Evolutionary conservation across 2,888 invertebrate species (phyloP).

Genomic region (Acanthoscelides obtectus): DNA sequence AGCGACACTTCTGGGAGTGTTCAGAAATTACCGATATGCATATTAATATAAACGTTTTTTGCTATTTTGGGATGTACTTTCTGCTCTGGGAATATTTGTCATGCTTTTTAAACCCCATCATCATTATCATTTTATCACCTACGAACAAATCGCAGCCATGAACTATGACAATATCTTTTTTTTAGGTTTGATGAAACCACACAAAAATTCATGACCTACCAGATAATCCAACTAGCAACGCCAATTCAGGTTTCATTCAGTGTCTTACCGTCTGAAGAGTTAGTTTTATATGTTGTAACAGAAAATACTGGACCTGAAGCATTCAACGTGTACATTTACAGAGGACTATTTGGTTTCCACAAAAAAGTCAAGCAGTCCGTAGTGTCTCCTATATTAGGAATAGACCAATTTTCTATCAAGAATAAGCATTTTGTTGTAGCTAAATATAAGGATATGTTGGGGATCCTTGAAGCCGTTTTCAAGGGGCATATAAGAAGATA

Average conservation of each 20-base stretch:
- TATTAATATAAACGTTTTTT: too few relatives aligned
- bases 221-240: constrained; percentile 41
- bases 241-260: constrained; percentile 43
- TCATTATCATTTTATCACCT: too few relatives aligned
- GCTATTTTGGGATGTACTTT: too few relatives aligned
- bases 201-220: constrained; percentile 37
- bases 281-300: constrained; percentile 46
- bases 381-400: constrained; percentile 20
- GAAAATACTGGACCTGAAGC: constrained; percentile 39
- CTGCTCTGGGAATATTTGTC: too few relatives aligned
- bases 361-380: constrained; percentile 29
- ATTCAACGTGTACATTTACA: constrained; percentile 45
- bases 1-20: too few relatives aligned
- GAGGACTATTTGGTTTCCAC: constrained; percentile 46
- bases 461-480: constrained; percentile 37
- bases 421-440: constrained; percentile 36
- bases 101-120: too few relatives aligned
- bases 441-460: constrained; percentile 29
- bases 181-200: constrained; percentile 31
- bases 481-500: constrained; percentile 19
- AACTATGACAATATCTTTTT: constrained; percentile 8
- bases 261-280: constrained; percentile 44
- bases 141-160: not conserved
- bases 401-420: constrained; percentile 31
- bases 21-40: too few relatives aligned